phyloP scores from a whole-genome alignment of 2,113 vertebrate species.

The Trematocara stigmaticum region DNA sequence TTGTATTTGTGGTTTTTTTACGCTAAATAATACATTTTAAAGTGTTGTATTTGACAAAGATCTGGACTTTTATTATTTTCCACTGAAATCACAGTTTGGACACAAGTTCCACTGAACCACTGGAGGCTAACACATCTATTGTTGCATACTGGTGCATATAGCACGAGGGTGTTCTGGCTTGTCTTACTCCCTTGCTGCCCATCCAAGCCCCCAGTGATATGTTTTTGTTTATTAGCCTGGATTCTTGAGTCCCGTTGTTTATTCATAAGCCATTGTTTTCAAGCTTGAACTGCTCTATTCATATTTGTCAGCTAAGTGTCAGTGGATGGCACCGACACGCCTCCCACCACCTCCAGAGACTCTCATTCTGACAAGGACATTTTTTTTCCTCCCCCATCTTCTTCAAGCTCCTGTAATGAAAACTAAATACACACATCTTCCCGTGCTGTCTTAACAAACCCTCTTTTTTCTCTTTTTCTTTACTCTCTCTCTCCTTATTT shows the following conservation, averaged over 20 bases:
- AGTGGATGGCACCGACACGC: conserved; percentile 84
- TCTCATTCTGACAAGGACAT: conserved; percentile 90
- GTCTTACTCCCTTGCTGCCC: background rate
- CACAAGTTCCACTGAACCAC: background rate
- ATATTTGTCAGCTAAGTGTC: conserved; percentile 91
- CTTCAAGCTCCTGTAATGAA: conserved; percentile 88
- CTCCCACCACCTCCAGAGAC: conserved; percentile 83
- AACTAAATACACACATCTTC: conserved; percentile 91
- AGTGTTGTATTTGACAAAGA: background rate
- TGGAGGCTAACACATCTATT: background rate
- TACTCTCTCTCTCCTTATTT: conserved; percentile 35
- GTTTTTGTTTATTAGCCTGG: conserved; percentile 66
- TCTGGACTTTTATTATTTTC: background rate
- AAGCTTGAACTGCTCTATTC: conserved; percentile 61
- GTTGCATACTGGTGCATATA: conserved; percentile 6
- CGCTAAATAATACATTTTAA: accelerated
- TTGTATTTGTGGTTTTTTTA: accelerated
- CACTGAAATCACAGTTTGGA: background rate
- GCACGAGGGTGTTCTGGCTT: background rate
- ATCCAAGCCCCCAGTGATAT: conserved; percentile 36
- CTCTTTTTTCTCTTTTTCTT: conserved; percentile 26
- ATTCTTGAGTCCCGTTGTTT: conserved; percentile 57
- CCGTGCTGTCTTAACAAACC: conserved; percentile 59
- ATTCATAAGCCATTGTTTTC: conserved; percentile 75
- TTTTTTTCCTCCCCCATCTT: conserved; percentile 80